These are phyloP conservation scores for Ichneumoninae sp. DNA, from an alignment of 2,888 invertebrate species.

Conservation along the genomic window DNA sequence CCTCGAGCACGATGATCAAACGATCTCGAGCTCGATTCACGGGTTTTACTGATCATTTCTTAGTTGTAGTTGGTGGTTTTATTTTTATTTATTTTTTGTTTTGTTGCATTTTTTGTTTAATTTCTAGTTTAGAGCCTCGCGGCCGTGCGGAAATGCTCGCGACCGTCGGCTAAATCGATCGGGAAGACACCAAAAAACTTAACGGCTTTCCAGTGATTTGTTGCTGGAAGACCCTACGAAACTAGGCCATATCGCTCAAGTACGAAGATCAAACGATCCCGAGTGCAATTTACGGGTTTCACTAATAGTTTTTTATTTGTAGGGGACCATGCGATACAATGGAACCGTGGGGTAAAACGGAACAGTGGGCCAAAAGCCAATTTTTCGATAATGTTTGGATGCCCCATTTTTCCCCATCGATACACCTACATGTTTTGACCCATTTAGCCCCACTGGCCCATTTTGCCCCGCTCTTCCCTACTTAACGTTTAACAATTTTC, in stretches of 20 bases:
- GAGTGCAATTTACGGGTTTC: not conserved
- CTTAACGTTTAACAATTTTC: no score
- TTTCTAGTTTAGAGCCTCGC: slow-evolving; percentile 11
- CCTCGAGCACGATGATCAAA: slow-evolving; percentile 15
- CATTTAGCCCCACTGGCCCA: no score
- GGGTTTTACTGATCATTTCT: slow-evolving; percentile 17
- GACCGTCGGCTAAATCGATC: slow-evolving; percentile 52
- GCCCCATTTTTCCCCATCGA: no score
- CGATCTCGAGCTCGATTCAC: not conserved
- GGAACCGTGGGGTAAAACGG: no score
- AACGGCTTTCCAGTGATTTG: slow-evolving; percentile 44
- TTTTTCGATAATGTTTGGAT: no score
- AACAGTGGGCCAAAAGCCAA: no score
- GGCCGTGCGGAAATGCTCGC: not conserved
- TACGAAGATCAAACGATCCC: slow-evolving; percentile 18
- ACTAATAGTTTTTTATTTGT: not conserved
- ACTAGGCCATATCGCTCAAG: not conserved
- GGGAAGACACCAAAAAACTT: not conserved
- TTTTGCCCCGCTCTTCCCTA: no score
- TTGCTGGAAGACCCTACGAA: slow-evolving; percentile 1
- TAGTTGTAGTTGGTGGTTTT: no score
- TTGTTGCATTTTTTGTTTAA: no score
- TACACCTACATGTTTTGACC: no score
- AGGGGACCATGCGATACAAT: no score
- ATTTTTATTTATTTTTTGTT: no score